Conservation (phyloP, 92 coral and sea anemone genomes). For the Epizoanthus fatuus region DNA sequence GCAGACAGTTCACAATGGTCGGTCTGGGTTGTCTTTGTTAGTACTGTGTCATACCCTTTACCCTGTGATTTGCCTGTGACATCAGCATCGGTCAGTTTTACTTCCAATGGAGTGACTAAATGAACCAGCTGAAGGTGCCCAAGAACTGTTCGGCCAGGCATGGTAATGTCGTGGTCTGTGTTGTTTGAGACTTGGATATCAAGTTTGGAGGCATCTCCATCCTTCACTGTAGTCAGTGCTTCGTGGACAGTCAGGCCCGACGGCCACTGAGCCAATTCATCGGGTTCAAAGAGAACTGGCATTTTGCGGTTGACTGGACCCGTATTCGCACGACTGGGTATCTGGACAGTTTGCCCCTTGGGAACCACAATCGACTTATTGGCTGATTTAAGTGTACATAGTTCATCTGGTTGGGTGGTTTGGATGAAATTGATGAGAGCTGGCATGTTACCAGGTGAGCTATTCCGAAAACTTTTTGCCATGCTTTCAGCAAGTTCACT, state of each 20-base stretch:
- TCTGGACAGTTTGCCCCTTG: constrained; percentile 40
- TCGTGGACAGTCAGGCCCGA: constrained; percentile 23
- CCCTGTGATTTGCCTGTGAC: neutral
- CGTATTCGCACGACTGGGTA: constrained; percentile 60
- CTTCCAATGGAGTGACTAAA: constrained; percentile 67
- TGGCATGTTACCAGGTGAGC: neutral
- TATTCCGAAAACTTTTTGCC: constrained; percentile 24
- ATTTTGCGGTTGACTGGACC: constrained; percentile 49
- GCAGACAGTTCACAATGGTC: constrained; percentile 7
- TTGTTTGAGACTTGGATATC: constrained; percentile 41
- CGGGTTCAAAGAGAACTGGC: constrained; percentile 63
- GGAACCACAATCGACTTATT: constrained; percentile 55
- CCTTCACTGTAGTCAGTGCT: constrained; percentile 44
- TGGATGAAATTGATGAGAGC: constrained; percentile 37
- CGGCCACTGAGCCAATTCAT: constrained; percentile 48
- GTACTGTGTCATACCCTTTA: too few species aligned
- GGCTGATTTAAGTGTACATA: constrained; percentile 40
- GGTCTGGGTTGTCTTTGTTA: neutral
- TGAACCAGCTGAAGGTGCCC: constrained; percentile 62
- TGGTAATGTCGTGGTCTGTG: constrained; percentile 54
- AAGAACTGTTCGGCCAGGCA: constrained; percentile 60
- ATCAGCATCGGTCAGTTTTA: constrained; percentile 34
- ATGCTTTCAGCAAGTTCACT: neutral
- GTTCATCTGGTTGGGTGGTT: constrained; percentile 22
- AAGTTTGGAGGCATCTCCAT: constrained; percentile 33